A percentile compares a stretch with the other conserved stretches of the same genome.
Evolutionary conservation across 2,888 invertebrate species (phyloP).

Genomic region (Eremobia ochroleuca): DNA sequence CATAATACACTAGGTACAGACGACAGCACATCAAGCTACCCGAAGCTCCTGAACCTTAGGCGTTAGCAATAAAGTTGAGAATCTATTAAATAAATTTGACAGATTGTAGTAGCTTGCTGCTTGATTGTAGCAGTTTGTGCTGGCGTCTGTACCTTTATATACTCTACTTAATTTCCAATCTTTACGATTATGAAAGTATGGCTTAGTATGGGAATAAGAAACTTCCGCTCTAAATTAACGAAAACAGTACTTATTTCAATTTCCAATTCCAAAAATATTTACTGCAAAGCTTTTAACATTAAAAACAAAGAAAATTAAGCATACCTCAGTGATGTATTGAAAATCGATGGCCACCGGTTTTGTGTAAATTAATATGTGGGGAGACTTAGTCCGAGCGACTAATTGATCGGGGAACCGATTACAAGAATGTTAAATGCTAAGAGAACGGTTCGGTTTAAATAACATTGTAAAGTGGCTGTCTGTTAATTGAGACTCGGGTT

Average conservation of each 20-base stretch:
- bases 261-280: neutral
- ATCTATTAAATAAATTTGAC: no score
- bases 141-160: no score
- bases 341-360: conserved; percentile 50
- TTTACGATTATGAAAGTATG: neutral
- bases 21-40: no score
- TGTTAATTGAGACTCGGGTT: conserved; percentile 21
- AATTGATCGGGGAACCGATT: conserved; percentile 45
- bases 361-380: conserved; percentile 39
- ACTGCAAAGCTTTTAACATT: conserved; percentile 6
- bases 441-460: conserved; percentile 22
- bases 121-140: no score
- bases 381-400: conserved; percentile 27
- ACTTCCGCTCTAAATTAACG: neutral
- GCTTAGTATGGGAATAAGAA: neutral
- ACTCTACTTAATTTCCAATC: neutral
- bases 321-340: conserved; percentile 33
- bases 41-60: no score
- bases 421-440: conserved; percentile 39
- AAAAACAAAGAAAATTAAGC: conserved; percentile 7
- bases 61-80: no score
- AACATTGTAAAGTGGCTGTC: conserved; percentile 31
- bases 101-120: no score
- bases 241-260: neutral
- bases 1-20: no score